Evolutionary conservation across 2,113 vertebrate genomes (phyloP), one percentile per base, ranked within the genome.

Genomic region (Scomber scombrus): DNA sequence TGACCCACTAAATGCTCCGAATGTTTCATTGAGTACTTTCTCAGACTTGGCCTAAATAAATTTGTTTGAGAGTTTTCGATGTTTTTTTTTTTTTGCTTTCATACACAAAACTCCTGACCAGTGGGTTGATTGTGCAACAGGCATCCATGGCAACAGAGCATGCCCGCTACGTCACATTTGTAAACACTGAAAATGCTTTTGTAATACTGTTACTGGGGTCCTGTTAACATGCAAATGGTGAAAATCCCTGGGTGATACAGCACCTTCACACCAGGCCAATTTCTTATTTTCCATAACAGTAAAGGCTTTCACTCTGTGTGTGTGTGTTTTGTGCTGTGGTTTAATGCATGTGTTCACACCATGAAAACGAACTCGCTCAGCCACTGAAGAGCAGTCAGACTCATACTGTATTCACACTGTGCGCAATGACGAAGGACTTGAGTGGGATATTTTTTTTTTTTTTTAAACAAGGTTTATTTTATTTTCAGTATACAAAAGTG

Each of bases 221-320:
- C 13, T 0, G 0, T 14, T 73, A 13, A 43, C 47, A 73, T 40
- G 51, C 21, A 29, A 21, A 64, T 47, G 68, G n/a, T 71, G 40
- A 40, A 55, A 58, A 40, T 40, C 7, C 7, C 34, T 43, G 71
- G 46, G n/a, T 62, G 15, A 2, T 60, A 46, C 46, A 81, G 71
- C 55, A 47, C 56, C 64, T 62, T 68, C 70, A 54, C 63, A 61
- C 54, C 8, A 58, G 19, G n/a, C 51, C 45, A 13, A 21, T 46
- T 61, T 68, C 12, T 50, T 12, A 6, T 60, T 50, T 34, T 16
- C 34, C 40, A 19, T 11, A 55, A 47, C 13, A 2, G 21, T 10
- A 5, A 6, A 21, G 18, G 14, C 14, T 52, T 61, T 31, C n/a
- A 21, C 49, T 3, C 16, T 26, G 23, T 26, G 23, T 26, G 1